Conservation (phyloP, 2,888 invertebrate genomes). For the Agapostemon virescens region DNA sequence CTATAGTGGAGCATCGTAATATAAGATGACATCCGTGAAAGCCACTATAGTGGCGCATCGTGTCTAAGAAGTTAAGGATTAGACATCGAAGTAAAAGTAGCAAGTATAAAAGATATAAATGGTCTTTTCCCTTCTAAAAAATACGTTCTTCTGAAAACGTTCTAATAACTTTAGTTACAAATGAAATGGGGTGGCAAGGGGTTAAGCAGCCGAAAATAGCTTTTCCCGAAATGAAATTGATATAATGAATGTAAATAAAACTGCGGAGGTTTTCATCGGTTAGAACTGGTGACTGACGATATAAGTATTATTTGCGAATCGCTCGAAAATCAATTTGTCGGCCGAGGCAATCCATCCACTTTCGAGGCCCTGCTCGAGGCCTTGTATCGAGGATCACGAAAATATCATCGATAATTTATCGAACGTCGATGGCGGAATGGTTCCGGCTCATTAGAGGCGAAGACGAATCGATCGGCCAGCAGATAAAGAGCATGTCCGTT, state of each 20-base stretch:
- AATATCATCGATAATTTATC: slow-evolving; percentile 12
- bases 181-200: too few relatives aligned
- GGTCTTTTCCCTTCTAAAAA: too few relatives aligned
- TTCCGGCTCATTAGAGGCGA: slow-evolving; percentile 15
- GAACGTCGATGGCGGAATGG: slow-evolving; percentile 8
- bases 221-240: not conserved
- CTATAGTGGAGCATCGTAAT: too few relatives aligned
- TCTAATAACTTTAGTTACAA: too few relatives aligned
- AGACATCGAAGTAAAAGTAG: too few relatives aligned
- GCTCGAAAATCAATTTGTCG: slow-evolving; percentile 1
- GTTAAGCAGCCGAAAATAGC: not conserved
- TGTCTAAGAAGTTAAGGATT: too few relatives aligned
- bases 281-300: not conserved
- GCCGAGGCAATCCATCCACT: not conserved
- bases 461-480: slow-evolving; percentile 16
- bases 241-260: not conserved
- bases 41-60: too few relatives aligned
- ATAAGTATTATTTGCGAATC: not conserved
- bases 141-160: too few relatives aligned
- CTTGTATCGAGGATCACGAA: not conserved
- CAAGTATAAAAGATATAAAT: too few relatives aligned
- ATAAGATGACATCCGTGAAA: too few relatives aligned
- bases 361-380: not conserved
- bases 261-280: not conserved
- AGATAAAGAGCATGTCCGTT: slow-evolving; percentile 23